These are phyloP conservation scores for Ianthella basta DNA, from an alignment of 37 sponge, comb jelly and placozoan species.

Conservation along the genomic window DNA sequence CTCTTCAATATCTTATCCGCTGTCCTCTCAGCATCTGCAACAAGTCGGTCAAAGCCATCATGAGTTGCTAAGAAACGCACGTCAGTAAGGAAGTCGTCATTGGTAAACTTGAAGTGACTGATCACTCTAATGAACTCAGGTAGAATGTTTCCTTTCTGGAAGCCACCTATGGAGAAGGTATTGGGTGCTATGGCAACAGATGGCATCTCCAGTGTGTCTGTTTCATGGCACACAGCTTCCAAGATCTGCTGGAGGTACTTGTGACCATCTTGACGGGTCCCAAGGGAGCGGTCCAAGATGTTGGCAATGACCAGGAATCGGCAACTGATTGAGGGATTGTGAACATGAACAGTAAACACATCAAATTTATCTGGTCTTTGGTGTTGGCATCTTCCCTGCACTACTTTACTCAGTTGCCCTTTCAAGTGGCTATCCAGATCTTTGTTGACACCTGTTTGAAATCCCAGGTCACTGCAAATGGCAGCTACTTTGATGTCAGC, in stretches of 20 bases:
- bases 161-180: constrained; percentile 12
- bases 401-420: neutral
- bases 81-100: constrained; percentile 28
- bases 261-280: neutral
- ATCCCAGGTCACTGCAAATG: constrained; percentile 15
- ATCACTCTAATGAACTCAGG: neutral
- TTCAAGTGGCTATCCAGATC: neutral
- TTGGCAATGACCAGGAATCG: constrained; percentile 17
- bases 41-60: neutral
- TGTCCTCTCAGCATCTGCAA: constrained; percentile 3
- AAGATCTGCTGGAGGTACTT: constrained; percentile 29
- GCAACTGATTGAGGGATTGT: constrained; percentile 1
- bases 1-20: neutral
- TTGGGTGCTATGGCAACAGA: constrained; percentile 20
- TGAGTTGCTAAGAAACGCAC: neutral
- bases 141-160: neutral
- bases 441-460: neutral
- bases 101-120: constrained; percentile 16
- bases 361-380: constrained; percentile 17
- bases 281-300: constrained; percentile 29
- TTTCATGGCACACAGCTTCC: constrained; percentile 19
- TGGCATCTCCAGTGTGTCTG: constrained; percentile 36
- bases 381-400: constrained; percentile 4
- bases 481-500: constrained; percentile 17
- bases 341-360: constrained; percentile 23